Evolutionary conservation across 2,888 invertebrate genomes (phyloP).

Genomic region (Xestia ashworthii): DNA sequence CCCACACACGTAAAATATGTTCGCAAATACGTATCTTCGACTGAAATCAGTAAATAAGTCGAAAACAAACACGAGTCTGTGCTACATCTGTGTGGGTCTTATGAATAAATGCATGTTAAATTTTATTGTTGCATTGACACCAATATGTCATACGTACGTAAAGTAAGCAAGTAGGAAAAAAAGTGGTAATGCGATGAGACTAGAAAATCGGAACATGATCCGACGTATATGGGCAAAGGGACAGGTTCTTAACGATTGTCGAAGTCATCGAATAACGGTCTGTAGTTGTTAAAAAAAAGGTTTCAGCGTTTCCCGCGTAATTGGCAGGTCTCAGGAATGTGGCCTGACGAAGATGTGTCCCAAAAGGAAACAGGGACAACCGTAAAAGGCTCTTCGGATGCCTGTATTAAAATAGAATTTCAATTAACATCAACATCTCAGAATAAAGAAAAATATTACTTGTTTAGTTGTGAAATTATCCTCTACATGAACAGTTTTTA

Average conservation of each 20-base stretch:
- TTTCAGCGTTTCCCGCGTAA: conserved; percentile 84
- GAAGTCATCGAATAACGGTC: conserved; percentile 87
- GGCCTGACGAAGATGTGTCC: conserved; percentile 82
- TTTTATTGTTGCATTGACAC: conserved; percentile 89
- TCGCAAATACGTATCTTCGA: conserved; percentile 25
- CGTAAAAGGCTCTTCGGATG: conserved; percentile 80
- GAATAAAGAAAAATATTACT: conserved; percentile 66
- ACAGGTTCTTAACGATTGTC: conserved; percentile 86
- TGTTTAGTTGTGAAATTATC: conserved; percentile 50
- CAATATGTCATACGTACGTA: conserved; percentile 81
- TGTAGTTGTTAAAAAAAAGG: conserved; percentile 75
- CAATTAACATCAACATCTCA: conserved; percentile 70
- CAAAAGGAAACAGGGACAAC: conserved; percentile 82
- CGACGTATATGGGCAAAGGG: conserved; percentile 77
- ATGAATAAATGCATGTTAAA: conserved; percentile 84
- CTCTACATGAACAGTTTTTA: conserved; percentile 40
- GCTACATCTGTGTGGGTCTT: conserved; percentile 65
- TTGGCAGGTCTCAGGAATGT: conserved; percentile 87
- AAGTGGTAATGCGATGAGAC: conserved; percentile 83
- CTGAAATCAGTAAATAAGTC: conserved; percentile 71
- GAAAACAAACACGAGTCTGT: conserved; percentile 70
- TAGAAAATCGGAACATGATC: conserved; percentile 88
- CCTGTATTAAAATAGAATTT: conserved; percentile 84
- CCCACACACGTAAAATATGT: conserved; percentile 35
- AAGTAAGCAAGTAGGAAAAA: conserved; percentile 78